Evolutionary conservation across 2,888 invertebrate genomes (phyloP).

Genomic region (Microplitis deprimator): DNA sequence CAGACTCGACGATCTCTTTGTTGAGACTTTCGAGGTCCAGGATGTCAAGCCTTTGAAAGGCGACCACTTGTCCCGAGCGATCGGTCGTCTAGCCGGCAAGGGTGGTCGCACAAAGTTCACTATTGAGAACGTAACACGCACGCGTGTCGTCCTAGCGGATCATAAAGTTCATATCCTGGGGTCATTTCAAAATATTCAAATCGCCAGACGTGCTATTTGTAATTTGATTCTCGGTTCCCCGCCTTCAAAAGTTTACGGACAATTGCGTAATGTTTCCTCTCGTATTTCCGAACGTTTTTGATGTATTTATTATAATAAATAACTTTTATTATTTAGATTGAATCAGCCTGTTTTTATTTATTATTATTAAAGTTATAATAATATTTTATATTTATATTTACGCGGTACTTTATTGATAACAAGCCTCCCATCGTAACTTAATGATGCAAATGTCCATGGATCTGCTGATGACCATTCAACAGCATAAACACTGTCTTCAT

Average conservation of each 20-base stretch:
- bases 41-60: slow-evolving; percentile 97
- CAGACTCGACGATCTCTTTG: slow-evolving; percentile 94
- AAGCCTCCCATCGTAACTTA: slow-evolving; percentile 96
- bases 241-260: slow-evolving; percentile 98
- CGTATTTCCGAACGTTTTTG: slow-evolving; percentile 88
- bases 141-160: slow-evolving; percentile 96
- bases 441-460: slow-evolving; percentile 99
- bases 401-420: slow-evolving; percentile 95
- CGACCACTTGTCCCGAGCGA: slow-evolving; percentile 94
- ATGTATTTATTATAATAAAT: slow-evolving; percentile 60
- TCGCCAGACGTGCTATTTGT: slow-evolving; percentile 95
- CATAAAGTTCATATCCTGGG: slow-evolving; percentile 97
- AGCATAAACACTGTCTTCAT: slow-evolving; percentile 98
- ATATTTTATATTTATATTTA: slow-evolving; percentile 93
- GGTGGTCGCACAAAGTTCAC: slow-evolving; percentile 97
- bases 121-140: slow-evolving; percentile 99
- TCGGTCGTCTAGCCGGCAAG: slow-evolving; percentile 98
- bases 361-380: slow-evolving; percentile 74
- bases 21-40: slow-evolving; percentile 97
- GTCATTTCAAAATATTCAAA: slow-evolving; percentile 95
- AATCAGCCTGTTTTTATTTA: not conserved
- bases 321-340: slow-evolving; percentile 17
- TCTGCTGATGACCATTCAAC: slow-evolving; percentile 98
- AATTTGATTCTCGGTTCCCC: slow-evolving; percentile 97
- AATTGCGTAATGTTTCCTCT: slow-evolving; percentile 87